These are phyloP conservation scores for Coptotermes formosanus DNA, from an alignment of 1,140 invertebrate species.

Conservation along the genomic window DNA sequence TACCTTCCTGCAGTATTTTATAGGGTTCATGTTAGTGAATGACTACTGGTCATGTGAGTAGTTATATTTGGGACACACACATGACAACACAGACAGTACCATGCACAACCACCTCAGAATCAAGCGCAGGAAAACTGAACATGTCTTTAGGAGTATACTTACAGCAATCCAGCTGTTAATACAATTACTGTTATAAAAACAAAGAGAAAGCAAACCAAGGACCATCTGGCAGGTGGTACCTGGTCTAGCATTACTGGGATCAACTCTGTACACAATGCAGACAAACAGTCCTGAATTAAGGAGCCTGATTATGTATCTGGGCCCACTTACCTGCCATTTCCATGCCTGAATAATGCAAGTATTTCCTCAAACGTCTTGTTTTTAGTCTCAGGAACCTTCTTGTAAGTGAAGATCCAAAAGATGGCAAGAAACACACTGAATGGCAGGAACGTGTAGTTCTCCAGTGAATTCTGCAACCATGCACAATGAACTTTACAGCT, in stretches of 20 bases:
- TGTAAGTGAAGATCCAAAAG: conserved; percentile 97
- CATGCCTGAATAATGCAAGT: conserved; percentile 82
- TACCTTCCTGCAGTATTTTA: neutral
- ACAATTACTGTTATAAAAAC: too few relatives aligned
- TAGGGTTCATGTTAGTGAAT: conserved; percentile 3
- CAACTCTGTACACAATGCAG: too few relatives aligned
- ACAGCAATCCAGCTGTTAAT: neutral
- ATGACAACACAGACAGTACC: conserved; percentile 4
- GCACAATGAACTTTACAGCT: conserved; percentile 32
- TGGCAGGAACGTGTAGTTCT: conserved; percentile 96
- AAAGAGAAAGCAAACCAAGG: too few relatives aligned
- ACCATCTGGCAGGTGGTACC: too few relatives aligned
- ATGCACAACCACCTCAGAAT: conserved; percentile 23
- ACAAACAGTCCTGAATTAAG: too few relatives aligned
- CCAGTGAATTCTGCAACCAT: conserved; percentile 74
- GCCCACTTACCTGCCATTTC: conserved; percentile 73
- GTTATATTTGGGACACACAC: neutral
- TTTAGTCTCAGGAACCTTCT: conserved; percentile 98
- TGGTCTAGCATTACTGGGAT: too few relatives aligned
- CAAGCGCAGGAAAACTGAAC: neutral
- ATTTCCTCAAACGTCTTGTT: conserved; percentile 99
- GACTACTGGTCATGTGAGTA: conserved; percentile 27
- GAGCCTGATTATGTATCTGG: neutral
- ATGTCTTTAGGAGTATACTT: neutral
- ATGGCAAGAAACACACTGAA: conserved; percentile 93